A percentile compares a stretch with the other conserved stretches of the same genome.
Evolutionary conservation across 2,113 vertebrate species (phyloP).

Genomic region (Symphodus melops): DNA sequence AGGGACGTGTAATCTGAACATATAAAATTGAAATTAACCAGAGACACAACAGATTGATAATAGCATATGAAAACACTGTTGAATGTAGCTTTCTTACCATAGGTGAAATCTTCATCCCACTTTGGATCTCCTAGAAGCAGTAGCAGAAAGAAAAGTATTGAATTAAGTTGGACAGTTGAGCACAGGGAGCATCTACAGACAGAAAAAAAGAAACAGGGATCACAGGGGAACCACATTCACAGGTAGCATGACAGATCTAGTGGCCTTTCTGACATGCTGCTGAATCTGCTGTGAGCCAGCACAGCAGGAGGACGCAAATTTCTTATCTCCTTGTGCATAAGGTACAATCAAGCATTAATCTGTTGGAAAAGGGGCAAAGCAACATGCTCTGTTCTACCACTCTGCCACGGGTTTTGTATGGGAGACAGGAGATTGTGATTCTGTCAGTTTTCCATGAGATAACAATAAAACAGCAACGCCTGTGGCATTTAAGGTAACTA

Average conservation of each 20-base stretch:
- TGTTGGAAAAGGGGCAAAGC: conserved; percentile 55
- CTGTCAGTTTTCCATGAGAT: conserved; percentile 65
- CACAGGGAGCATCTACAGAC: not conserved
- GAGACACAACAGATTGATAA: not conserved
- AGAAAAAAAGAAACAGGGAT: conserved; percentile 22
- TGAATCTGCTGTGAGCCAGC: conserved; percentile 53
- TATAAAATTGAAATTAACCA: conserved; percentile 3
- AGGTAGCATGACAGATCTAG: conserved; percentile 45
- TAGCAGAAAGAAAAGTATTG: conserved; percentile 20
- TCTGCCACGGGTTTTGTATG: conserved; percentile 59
- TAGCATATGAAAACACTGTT: not conserved
- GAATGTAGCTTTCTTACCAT: conserved; percentile 60
- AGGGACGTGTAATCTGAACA: conserved; percentile 71
- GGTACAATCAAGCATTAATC: conserved; percentile 69
- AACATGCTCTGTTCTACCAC: conserved; percentile 54
- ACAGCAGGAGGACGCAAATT: conserved; percentile 46
- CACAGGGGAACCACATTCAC: conserved; percentile 46
- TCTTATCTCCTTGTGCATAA: conserved; percentile 62
- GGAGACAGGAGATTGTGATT: conserved; percentile 63
- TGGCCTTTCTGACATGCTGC: conserved; percentile 46
- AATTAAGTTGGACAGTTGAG: conserved; percentile 46
- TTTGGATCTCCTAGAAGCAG: conserved; percentile 37
- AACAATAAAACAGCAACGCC: conserved; percentile 60
- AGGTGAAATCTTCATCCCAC: conserved; percentile 61
- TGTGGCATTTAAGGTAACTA: conserved; percentile 63